Percentiles rank a stretch among this genome's conserved stretches.
Evolutionary conservation across 1,140 invertebrate genomes (phyloP).

Genomic region (Globodera ellingtonae): DNA sequence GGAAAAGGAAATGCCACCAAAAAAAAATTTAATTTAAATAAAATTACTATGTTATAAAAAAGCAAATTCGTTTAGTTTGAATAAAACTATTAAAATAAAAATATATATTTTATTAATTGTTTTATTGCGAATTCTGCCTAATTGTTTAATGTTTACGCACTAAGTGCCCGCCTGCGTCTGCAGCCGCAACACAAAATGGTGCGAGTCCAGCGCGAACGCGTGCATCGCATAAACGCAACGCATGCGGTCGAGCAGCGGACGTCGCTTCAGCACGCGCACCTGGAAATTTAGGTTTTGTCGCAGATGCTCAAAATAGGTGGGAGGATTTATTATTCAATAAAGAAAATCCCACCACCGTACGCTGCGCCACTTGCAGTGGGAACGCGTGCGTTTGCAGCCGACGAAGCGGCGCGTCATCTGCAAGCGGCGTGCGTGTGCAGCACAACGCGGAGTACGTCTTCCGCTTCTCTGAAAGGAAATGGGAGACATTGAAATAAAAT

Average conservation of each 20-base stretch:
- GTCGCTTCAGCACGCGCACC: constrained; percentile 57
- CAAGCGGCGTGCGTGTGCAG: constrained; percentile 50
- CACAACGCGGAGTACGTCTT: constrained; percentile 62
- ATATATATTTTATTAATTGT: constrained; percentile 13
- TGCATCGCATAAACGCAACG: constrained; percentile 54
- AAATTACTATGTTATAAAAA: no score
- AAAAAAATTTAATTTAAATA: background rate
- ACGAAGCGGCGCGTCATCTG: constrained; percentile 37
- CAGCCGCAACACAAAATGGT: constrained; percentile 47
- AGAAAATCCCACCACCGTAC: constrained; percentile 50
- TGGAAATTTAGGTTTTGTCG: no score
- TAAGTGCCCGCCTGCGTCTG: constrained; percentile 6
- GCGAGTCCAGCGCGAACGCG: constrained; percentile 45
- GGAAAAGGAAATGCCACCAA: background rate
- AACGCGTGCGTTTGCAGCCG: constrained; percentile 34
- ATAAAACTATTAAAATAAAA: background rate
- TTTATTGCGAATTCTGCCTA: constrained; percentile 13
- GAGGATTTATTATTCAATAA: no score
- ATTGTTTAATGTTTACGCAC: background rate
- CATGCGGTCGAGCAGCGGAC: constrained; percentile 58
- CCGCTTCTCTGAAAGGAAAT: constrained; percentile 53
- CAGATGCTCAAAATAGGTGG: no score
- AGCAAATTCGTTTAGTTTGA: no score
- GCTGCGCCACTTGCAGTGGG: constrained; percentile 58
- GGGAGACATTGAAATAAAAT: background rate